Conservation (phyloP, 2,113 vertebrate genomes). For the Phocoena sinus region DNA sequence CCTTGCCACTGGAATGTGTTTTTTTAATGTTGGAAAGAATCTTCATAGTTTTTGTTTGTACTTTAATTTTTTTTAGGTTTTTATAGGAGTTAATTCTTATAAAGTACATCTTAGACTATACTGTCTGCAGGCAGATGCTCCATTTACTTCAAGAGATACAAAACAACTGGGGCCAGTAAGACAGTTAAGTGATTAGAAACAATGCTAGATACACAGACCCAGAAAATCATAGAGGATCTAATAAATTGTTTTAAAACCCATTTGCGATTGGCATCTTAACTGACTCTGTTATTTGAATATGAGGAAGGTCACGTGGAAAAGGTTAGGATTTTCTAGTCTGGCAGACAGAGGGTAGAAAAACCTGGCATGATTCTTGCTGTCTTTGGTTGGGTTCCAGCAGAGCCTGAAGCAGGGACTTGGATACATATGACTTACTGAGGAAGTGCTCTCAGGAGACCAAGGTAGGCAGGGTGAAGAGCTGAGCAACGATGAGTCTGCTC, state of each 20-base stretch:
- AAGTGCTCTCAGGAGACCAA: neutral
- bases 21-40: neutral
- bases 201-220: neutral
- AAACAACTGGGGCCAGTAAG: neutral
- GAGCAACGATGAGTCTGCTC: neutral
- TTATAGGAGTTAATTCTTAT: neutral
- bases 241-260: neutral
- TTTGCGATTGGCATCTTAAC: neutral
- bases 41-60: neutral
- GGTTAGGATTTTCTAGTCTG: neutral
- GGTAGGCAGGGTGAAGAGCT: neutral
- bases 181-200: neutral
- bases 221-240: neutral
- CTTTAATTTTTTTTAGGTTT: neutral
- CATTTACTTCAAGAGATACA: neutral
- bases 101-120: neutral
- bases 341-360: neutral
- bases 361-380: neutral
- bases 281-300: neutral
- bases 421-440: neutral
- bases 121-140: neutral
- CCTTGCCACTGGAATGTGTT: neutral
- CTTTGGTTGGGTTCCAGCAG: neutral
- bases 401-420: neutral
- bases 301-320: neutral